Base-by-base conservation (phyloP, 2,797 vertebrate species). In the Siniperca undulata region DNA sequence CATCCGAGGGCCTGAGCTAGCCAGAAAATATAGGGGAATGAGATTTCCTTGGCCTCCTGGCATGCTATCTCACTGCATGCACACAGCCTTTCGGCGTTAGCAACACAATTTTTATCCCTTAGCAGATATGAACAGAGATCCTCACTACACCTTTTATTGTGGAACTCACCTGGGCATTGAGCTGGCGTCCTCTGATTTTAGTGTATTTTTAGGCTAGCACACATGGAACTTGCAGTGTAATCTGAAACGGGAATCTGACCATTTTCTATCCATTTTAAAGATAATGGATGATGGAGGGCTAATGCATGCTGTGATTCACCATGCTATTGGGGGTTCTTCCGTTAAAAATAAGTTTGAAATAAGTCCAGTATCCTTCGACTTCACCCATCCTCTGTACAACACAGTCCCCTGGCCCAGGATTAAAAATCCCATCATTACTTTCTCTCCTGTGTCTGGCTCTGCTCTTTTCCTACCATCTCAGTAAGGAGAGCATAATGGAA, bases 11-110 rank as follows among this genome's bases (percentile, higher is more conserved):
- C 69, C 84, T 36, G 55, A 88, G 89, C 83, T 81, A 80, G 76
- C 58, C 75, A 77, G 89, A 78, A 93, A 87, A 91, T 87, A 79
- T 78, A 75, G 58, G 80, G 73, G 88, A 85, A 91, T 89, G 83
- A 90, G 89, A 91, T 93, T 93, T 85, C 86, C 91, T 87, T 80
- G 88, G 82, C 91, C 84, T 85, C 76, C 44, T 86, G 88, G 80
- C 85, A 82, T 70, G 72, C 81, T 88, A 83, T 93, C 86, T 79
- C 62, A 30, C 76, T 24, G 66, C 71, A 52, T 82, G 83, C 83
- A 85, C 78, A 79, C 86, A 70, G 81, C 69, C 77, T 68, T 67
- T 88, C 79, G 78, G 82, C 40, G 38, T 88, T 88, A 74, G 80
- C 80, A 83, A 64, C 84, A 82, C 80, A 71, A 70, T 89, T 89